Percentiles rank a stretch among this genome's conserved stretches.
Evolutionary conservation across 1,140 invertebrate genomes (phyloP).

Genomic region (Bradysia coprophila): DNA sequence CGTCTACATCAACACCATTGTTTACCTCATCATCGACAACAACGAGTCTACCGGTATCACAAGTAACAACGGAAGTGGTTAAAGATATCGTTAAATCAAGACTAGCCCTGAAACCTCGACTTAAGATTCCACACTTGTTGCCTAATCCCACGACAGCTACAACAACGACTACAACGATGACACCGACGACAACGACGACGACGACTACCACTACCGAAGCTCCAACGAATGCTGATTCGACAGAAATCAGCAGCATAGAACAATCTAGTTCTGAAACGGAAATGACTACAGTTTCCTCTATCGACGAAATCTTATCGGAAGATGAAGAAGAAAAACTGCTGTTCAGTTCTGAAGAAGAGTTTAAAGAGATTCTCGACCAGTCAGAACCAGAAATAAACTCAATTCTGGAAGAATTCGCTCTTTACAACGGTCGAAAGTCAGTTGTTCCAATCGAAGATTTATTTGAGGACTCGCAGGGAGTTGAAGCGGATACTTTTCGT

Average conservation of each 20-base stretch:
- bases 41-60: neutral
- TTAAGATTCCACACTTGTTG: neutral
- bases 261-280: too few species aligned
- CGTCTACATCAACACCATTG: neutral
- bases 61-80: too few species aligned
- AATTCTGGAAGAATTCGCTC: neutral
- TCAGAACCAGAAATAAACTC: neutral
- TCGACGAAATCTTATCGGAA: neutral
- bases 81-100: neutral
- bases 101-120: neutral
- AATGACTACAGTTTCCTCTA: too few species aligned
- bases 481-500: neutral
- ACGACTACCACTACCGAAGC: neutral
- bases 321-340: neutral
- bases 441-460: neutral
- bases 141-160: too few species aligned
- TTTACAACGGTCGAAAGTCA: too few species aligned
- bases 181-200: neutral
- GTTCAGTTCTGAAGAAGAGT: neutral
- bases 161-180: neutral
- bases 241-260: neutral
- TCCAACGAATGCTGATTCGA: neutral
- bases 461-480: neutral
- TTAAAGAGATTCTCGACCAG: neutral
- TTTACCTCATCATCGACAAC: neutral